Conservation (phyloP, 1,140 invertebrate species). For the Linepithema humile region DNA sequence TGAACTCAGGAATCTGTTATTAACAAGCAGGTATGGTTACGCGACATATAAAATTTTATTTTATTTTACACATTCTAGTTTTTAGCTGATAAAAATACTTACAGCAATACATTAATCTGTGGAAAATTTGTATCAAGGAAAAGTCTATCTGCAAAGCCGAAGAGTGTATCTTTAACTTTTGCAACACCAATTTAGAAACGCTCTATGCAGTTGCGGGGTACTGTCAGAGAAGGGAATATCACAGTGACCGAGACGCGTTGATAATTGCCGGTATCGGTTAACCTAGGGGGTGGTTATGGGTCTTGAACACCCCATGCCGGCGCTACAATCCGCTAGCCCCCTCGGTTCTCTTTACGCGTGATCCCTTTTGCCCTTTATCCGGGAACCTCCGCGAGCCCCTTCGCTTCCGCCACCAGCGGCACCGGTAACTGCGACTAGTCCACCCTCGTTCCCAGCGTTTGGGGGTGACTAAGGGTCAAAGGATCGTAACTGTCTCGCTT, state of each 20-base stretch:
- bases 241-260: slow-evolving; percentile 80
- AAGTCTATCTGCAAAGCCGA: neutral
- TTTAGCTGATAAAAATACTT: neutral
- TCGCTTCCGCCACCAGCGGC: slow-evolving; percentile 78
- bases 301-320: slow-evolving; percentile 60
- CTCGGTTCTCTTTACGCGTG: slow-evolving; percentile 56
- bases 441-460: slow-evolving; percentile 66
- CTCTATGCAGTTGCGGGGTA: neutral
- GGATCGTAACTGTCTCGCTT: slow-evolving; percentile 70
- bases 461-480: slow-evolving; percentile 71
- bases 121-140: neutral
- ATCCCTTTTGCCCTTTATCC: slow-evolving; percentile 79
- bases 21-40: no score
- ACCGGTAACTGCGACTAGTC: slow-evolving; percentile 68
- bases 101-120: neutral
- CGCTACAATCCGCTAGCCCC: slow-evolving; percentile 58
- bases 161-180: neutral
- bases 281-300: slow-evolving; percentile 77
- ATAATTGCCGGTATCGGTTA: slow-evolving; percentile 85
- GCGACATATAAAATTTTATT: no score
- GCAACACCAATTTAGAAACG: neutral
- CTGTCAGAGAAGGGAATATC: neutral
- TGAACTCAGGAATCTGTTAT: no score
- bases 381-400: slow-evolving; percentile 81
- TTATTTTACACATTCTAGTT: neutral